These are phyloP conservation scores for Phaethon lepturus DNA, from an alignment of 2,113 vertebrate species.

Conservation along the genomic window DNA sequence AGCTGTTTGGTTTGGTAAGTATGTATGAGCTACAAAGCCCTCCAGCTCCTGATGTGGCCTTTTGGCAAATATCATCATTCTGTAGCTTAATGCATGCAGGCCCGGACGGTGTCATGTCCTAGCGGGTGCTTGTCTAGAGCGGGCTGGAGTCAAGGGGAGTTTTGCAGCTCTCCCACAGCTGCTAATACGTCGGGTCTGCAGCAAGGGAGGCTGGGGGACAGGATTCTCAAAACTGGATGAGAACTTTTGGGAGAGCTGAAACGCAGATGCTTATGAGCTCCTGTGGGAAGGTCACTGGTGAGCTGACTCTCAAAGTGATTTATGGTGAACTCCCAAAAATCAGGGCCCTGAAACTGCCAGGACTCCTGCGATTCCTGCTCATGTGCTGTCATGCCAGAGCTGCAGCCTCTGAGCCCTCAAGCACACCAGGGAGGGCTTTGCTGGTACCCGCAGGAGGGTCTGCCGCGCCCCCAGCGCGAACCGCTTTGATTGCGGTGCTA, in stretches of 20 bases:
- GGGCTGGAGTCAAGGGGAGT: background rate
- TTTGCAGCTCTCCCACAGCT: background rate
- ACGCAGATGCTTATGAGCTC: fast-evolving
- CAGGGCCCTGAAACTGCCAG: too few species aligned
- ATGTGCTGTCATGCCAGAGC: background rate
- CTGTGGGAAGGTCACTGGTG: background rate
- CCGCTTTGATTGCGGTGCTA: background rate
- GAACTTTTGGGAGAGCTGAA: background rate
- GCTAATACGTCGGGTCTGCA: fast-evolving
- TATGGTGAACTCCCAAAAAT: background rate
- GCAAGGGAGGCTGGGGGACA: background rate
- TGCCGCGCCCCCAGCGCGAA: too few species aligned
- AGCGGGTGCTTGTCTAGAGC: background rate
- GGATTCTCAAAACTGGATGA: background rate
- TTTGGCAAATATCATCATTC: background rate
- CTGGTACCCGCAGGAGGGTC: background rate
- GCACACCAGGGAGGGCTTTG: background rate
- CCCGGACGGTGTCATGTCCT: background rate
- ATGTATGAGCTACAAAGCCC: background rate
- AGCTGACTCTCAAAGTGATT: background rate
- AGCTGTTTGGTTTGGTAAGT: background rate
- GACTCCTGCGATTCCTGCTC: background rate
- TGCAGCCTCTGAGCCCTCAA: background rate
- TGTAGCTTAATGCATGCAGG: too few species aligned
- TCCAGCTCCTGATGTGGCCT: background rate